Percentiles rank a stretch among this genome's conserved stretches.
Evolutionary conservation across 2,888 invertebrate species (phyloP).

Genomic region (Drosophila kuntzei): DNA sequence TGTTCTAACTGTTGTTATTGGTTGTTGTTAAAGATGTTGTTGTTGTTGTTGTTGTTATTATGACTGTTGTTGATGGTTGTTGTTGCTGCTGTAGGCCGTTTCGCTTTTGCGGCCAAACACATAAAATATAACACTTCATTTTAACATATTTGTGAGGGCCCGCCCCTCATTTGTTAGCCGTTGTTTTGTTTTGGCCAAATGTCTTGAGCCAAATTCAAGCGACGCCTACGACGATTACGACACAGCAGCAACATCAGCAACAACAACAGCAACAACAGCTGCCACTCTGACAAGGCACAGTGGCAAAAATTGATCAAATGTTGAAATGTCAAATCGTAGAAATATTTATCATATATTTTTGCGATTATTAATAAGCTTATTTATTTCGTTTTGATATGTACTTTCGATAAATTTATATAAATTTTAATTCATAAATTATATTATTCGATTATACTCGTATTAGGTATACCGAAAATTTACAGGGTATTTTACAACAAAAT

Average conservation of each 20-base stretch:
- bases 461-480: too few relatives aligned
- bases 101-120: constrained; percentile 60
- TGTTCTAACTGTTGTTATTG: constrained; percentile 49
- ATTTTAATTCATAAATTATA: too few relatives aligned
- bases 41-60: constrained; percentile 10
- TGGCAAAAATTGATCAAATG: background rate
- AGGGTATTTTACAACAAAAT: too few relatives aligned
- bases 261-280: constrained; percentile 22
- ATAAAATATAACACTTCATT: constrained; percentile 79
- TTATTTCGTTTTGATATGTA: background rate
- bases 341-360: background rate
- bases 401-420: too few relatives aligned
- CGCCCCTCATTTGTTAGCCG: constrained; percentile 54
- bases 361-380: background rate
- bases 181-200: constrained; percentile 41
- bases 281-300: constrained; percentile 15
- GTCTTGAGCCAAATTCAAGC: constrained; percentile 58
- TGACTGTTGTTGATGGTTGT: constrained; percentile 17
- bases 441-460: too few relatives aligned
- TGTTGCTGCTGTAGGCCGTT: constrained; percentile 23
- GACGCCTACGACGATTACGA: constrained; percentile 64
- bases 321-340: background rate
- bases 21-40: constrained; percentile 25
- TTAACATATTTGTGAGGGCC: constrained; percentile 62
- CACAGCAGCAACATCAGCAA: constrained; percentile 31